Conservation (phyloP, 2,113 vertebrate genomes). For the Nyctibius bracteatus region DNA sequence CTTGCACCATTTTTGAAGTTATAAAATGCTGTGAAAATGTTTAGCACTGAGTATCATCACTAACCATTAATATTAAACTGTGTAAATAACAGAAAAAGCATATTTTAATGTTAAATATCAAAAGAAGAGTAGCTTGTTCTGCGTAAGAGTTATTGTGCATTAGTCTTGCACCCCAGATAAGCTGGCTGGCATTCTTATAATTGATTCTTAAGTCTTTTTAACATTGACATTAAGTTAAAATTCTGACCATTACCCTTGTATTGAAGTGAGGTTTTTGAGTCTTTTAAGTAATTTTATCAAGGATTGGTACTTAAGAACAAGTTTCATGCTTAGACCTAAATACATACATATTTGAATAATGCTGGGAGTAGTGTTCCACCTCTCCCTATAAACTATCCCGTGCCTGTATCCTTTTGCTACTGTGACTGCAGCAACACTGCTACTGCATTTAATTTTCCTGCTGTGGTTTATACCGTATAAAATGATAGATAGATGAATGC, state of each 20-base stretch:
- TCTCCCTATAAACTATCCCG: neutral
- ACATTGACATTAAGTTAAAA: neutral
- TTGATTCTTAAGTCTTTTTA: neutral
- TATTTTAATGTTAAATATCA: neutral
- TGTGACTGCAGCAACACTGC: neutral
- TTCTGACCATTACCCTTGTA: neutral
- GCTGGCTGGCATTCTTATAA: neutral
- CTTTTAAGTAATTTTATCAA: neutral
- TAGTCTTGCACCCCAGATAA: neutral
- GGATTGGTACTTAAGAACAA: neutral
- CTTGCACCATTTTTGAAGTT: neutral
- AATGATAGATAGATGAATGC: neutral
- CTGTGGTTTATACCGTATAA: neutral
- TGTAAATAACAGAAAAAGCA: neutral
- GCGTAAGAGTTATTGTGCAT: neutral
- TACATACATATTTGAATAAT: neutral
- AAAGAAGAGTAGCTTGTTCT: neutral
- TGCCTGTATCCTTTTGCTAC: neutral
- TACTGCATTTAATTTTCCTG: neutral
- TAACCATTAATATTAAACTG: neutral
- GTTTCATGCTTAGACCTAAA: neutral
- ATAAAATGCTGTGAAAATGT: neutral
- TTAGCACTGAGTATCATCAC: neutral
- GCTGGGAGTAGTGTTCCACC: neutral
- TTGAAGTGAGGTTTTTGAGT: neutral